These are phyloP conservation scores for Eupithecia pulchellata DNA, from an alignment of 2,888 invertebrate genomes.

Conservation along the genomic window DNA sequence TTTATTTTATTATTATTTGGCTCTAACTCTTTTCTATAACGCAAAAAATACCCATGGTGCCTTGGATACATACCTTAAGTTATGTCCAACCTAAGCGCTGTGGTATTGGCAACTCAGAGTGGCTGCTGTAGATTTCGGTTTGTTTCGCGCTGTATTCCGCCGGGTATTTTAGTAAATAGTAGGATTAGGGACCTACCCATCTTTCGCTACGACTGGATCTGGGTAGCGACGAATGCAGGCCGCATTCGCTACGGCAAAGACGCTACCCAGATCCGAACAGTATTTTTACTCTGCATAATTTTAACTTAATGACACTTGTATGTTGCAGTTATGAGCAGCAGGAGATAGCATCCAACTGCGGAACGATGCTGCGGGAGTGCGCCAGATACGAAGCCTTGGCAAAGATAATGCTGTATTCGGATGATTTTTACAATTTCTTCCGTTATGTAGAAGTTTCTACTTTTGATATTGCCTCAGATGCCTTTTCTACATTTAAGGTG, in stretches of 20 bases:
- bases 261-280: background rate
- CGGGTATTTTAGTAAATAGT: background rate
- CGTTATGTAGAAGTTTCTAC: slow-evolving; percentile 99
- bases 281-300: background rate
- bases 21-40: background rate
- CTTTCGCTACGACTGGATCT: background rate
- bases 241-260: too few species aligned
- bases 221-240: too few species aligned
- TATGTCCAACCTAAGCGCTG: background rate
- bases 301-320: background rate
- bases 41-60: background rate
- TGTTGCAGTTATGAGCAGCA: slow-evolving; percentile 96
- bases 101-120: background rate
- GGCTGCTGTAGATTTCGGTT: background rate
- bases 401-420: slow-evolving; percentile 98
- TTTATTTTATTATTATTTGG: background rate
- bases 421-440: slow-evolving; percentile 99
- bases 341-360: slow-evolving; percentile 99
- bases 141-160: background rate
- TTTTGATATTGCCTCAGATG: slow-evolving; percentile 99
- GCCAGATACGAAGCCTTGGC: slow-evolving; percentile 99
- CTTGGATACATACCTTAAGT: background rate
- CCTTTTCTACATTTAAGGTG: slow-evolving; percentile 99
- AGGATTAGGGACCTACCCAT: background rate
- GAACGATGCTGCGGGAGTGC: slow-evolving; percentile 99